Conservation (phyloP, 2,888 invertebrate species). For the Drosophila fulvimacula region DNA sequence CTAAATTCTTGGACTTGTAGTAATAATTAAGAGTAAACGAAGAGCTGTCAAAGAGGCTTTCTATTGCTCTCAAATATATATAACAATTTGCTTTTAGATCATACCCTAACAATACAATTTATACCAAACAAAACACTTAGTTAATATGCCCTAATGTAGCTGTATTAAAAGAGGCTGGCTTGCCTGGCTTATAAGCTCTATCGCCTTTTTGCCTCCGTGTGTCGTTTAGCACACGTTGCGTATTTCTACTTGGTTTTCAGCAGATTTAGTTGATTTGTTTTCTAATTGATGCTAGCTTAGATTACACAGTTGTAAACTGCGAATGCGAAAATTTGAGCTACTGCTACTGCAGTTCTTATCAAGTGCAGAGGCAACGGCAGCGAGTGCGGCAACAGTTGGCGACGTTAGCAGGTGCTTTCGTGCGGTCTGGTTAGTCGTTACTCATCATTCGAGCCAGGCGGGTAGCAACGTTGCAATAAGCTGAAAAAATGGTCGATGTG, state of each 20-base stretch:
- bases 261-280: conserved; percentile 36
- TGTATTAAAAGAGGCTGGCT: conserved; percentile 14
- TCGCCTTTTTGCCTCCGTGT: conserved; percentile 6
- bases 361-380: conserved; percentile 21
- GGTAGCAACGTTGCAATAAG: conserved; percentile 21
- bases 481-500: conserved; percentile 67
- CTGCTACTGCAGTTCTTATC: conserved; percentile 54
- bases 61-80: neutral
- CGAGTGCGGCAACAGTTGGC: neutral
- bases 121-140: neutral
- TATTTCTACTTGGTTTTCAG: conserved; percentile 31
- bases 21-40: too few species aligned
- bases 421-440: conserved; percentile 60
- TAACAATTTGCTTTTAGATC: neutral
- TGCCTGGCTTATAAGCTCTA: conserved; percentile 26
- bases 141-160: neutral
- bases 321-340: conserved; percentile 35
- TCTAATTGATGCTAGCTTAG: conserved; percentile 43
- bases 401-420: conserved; percentile 25
- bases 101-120: neutral
- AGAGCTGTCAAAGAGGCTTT: too few species aligned
- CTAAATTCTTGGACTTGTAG: too few species aligned
- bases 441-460: conserved; percentile 60
- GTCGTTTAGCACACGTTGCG: conserved; percentile 36
- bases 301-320: conserved; percentile 40